phyloP scores from a whole-genome alignment of 2,797 vertebrate genomes.

The Lepus townsendii region DNA sequence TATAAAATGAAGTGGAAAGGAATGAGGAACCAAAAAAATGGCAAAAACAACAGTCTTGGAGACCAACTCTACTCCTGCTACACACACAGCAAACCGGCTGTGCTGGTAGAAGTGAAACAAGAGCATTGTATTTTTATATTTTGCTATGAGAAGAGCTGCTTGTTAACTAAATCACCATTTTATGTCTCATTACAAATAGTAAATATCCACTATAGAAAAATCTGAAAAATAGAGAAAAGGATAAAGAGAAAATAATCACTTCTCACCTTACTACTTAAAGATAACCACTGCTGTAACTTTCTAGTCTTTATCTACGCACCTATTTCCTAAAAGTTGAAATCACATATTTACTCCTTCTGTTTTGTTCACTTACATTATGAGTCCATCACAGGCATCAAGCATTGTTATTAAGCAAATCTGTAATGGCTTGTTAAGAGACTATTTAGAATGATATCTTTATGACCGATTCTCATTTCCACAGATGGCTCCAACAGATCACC shows the following conservation, averaged over 20 bases:
- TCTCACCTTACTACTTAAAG: background rate
- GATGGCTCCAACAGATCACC: background rate
- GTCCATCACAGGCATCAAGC: background rate
- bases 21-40: slow-evolving; percentile 18
- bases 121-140: background rate
- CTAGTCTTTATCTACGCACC: background rate
- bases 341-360: background rate
- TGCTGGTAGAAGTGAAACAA: background rate
- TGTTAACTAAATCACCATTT: background rate
- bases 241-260: slow-evolving; percentile 29
- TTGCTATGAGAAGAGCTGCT: background rate
- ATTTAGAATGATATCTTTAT: background rate
- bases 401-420: background rate
- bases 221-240: background rate
- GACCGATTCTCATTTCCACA: slow-evolving; percentile 4
- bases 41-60: background rate
- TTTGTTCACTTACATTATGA: slow-evolving; percentile 21
- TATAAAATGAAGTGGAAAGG: background rate
- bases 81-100: background rate
- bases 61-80: background rate
- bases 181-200: slow-evolving; percentile 38
- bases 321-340: background rate
- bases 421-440: background rate
- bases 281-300: background rate
- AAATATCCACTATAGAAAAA: background rate